Base-by-base conservation (phyloP, 92 coral and sea anemone genomes). In the Phenganax subtilis region DNA sequence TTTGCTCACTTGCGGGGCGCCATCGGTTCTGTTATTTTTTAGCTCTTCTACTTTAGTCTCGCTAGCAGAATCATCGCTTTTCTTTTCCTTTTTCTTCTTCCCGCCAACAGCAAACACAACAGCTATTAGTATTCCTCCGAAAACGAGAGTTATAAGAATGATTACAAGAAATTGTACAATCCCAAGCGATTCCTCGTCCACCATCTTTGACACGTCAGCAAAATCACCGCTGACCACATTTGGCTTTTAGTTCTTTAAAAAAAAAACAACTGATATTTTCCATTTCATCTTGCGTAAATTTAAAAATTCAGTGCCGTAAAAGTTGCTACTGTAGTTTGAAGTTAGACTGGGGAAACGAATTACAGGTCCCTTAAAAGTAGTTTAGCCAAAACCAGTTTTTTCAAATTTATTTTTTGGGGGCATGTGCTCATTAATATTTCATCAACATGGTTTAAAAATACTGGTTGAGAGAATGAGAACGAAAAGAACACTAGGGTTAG, bases 191-290 rank as follows among this genome's bases (percentile, higher is more conserved):
- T 78, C 70, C 68, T 76, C 88, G 88, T 89, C 97, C 92, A 96
- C 98, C 99, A 96, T 96, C 79, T 96, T 96, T 86, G 44, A 76
- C 71, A 86, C 91, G 89, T 88, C 76, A 86, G 90, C 70, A 68
- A 80, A 84, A 84, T 55, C 47, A 75, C 74, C 74, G 83, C 83
- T 79, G 83, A 54, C 59, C 14, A 51, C 16, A 58, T 15, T 3
- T 57, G 60, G 25, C 25, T 20, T 20, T 20, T 20, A 20, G 25
- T 20, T 20, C 25, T 20, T 20, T 20, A 20, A 20, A 20, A 20
- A 20, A 20, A 20, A 20, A 20, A 20, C 25, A 20, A 20, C 25
- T 20, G 25, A 20, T 20, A 20, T 20, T 20, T 20, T 20, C 25
- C 25, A 20, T 20, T 20, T 20, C 25, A 20, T 20, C 25, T 20